Conservation (phyloP, 1,140 invertebrate species). For the Glossosoma conforme region DNA sequence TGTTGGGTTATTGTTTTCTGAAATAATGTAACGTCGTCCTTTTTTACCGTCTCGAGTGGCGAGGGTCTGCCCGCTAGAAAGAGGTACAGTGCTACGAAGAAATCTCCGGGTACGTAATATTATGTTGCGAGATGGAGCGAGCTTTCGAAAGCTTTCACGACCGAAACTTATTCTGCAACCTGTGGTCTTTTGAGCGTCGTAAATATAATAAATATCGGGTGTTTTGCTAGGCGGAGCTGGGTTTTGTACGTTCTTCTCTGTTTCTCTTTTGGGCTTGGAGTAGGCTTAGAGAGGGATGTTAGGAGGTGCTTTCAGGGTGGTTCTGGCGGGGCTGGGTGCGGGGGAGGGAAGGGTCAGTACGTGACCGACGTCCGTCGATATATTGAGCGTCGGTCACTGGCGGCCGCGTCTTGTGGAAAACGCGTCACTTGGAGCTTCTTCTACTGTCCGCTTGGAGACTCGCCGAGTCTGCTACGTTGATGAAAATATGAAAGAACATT, state of each 20-base stretch:
- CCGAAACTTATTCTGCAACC: slow-evolving; percentile 51
- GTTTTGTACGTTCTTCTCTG: no score
- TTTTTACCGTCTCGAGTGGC: slow-evolving; percentile 29
- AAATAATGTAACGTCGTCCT: slow-evolving; percentile 32
- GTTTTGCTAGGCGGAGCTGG: slow-evolving; percentile 35
- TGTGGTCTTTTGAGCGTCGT: slow-evolving; percentile 53
- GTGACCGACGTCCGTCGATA: slow-evolving; percentile 49
- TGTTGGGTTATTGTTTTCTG: slow-evolving; percentile 33
- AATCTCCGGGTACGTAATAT: slow-evolving; percentile 37
- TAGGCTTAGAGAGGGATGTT: slow-evolving; percentile 37
- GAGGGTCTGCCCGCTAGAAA: slow-evolving; percentile 1
- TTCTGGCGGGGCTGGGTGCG: slow-evolving; percentile 30
- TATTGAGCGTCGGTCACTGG: slow-evolving; percentile 46
- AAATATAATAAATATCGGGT: slow-evolving; percentile 52
- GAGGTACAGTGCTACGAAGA: slow-evolving; percentile 12
- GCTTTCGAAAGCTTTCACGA: slow-evolving; percentile 47
- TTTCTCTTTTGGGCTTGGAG: slow-evolving; percentile 12
- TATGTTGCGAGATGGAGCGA: slow-evolving; percentile 25
- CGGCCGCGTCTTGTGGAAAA: slow-evolving; percentile 25
- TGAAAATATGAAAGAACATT: background rate
- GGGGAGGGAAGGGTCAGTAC: slow-evolving; percentile 43
- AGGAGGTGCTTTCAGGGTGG: slow-evolving; percentile 33
- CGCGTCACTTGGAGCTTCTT: slow-evolving; percentile 23
- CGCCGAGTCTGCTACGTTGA: background rate
- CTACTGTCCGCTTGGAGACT: slow-evolving; percentile 13